Percentiles rank a stretch among this genome's conserved stretches.
Evolutionary conservation across 2,888 invertebrate genomes (phyloP).

Genomic region (Steinernema carpocapsae): DNA sequence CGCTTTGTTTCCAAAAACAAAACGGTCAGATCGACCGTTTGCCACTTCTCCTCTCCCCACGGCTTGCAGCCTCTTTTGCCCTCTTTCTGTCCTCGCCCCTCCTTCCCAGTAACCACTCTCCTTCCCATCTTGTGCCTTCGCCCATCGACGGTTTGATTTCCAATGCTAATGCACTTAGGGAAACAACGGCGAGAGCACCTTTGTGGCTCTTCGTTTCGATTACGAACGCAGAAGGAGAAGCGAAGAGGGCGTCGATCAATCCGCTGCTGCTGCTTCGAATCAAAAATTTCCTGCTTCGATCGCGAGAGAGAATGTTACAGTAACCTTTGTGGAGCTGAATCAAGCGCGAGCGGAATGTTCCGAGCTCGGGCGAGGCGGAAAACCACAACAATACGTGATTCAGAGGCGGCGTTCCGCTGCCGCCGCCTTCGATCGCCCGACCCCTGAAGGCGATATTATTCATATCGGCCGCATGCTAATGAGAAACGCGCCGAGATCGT

Average conservation of each 20-base stretch:
- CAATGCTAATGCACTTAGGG: constrained; percentile 18
- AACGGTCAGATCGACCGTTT: neutral
- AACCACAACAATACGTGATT: constrained; percentile 20
- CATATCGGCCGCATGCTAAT: constrained; percentile 28
- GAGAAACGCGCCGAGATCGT: constrained; percentile 14
- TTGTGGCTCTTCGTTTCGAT: constrained; percentile 4
- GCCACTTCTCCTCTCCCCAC: neutral
- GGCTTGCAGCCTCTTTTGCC: neutral
- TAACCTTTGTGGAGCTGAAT: constrained; percentile 6
- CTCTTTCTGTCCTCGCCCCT: neutral
- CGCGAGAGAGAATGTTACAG: constrained; percentile 9
- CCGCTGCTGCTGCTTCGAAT: neutral
- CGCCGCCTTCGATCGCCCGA: too few relatives aligned
- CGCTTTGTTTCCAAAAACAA: neutral
- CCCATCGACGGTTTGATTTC: constrained; percentile 14
- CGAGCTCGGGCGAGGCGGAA: too few relatives aligned
- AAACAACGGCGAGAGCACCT: neutral
- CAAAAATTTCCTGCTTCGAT: neutral
- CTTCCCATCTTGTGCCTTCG: neutral
- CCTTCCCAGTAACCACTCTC: too few relatives aligned
- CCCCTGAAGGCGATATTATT: constrained; percentile 24
- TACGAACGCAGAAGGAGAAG: neutral
- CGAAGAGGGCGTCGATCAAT: constrained; percentile 15
- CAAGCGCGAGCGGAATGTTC: constrained; percentile 21
- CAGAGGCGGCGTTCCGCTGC: constrained; percentile 13